These are phyloP conservation scores for Sebastes fasciatus DNA, from an alignment of 2,113 vertebrate species.

Conservation along the genomic window DNA sequence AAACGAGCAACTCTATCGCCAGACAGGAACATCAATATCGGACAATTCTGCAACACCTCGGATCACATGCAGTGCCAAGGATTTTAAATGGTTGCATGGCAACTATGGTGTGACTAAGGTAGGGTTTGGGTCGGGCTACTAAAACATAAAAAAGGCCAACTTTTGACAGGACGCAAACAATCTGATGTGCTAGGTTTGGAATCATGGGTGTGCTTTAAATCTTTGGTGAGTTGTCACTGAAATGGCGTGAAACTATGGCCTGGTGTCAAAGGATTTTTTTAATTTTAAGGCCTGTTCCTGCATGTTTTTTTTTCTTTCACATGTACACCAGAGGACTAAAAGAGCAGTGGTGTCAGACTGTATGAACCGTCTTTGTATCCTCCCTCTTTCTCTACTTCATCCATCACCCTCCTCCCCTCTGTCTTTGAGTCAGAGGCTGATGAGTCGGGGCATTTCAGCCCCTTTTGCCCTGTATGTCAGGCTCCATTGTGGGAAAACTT, in stretches of 20 bases:
- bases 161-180: background rate
- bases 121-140: background rate
- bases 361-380: conserved; percentile 33
- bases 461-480: conserved; percentile 30
- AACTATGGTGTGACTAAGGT: background rate
- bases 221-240: conserved; percentile 3
- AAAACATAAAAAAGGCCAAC: background rate
- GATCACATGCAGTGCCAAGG: conserved; percentile 46
- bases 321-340: conserved; percentile 21
- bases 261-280: background rate
- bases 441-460: conserved; percentile 29
- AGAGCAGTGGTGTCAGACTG: conserved; percentile 23
- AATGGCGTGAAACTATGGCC: background rate
- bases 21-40: conserved; percentile 5
- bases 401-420: conserved; percentile 21
- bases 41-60: background rate
- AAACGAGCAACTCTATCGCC: background rate
- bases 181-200: conserved; percentile 4
- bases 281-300: conserved; percentile 34
- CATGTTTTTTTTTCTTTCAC: conserved; percentile 33
- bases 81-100: conserved; percentile 20
- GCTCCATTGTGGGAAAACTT: conserved; percentile 18
- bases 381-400: conserved; percentile 13
- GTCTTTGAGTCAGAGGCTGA: conserved; percentile 42
- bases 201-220: background rate